phyloP scores from a whole-genome alignment of 2,888 invertebrate genomes.

The Lasioglossum morio region DNA sequence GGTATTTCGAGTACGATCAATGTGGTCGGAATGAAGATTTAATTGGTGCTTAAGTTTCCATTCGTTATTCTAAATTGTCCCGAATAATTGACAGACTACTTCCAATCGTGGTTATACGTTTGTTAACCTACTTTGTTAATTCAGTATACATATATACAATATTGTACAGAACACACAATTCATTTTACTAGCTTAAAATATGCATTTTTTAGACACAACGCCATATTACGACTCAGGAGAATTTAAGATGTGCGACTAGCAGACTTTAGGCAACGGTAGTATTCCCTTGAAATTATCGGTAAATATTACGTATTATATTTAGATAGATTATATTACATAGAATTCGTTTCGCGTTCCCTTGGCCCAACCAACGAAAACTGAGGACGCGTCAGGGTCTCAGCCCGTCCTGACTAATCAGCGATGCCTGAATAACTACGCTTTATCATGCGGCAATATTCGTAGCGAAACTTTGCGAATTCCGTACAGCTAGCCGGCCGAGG shows the following conservation, averaged over 20 bases:
- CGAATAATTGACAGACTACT: background rate
- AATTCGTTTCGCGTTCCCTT: constrained; percentile 46
- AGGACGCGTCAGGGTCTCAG: constrained; percentile 24
- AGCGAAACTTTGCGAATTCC: constrained; percentile 59
- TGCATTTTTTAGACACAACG: no score
- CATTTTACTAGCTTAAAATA: no score
- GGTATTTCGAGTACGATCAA: background rate
- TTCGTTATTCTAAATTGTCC: background rate
- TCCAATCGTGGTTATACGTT: background rate
- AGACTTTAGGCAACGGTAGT: no score
- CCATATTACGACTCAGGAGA: no score
- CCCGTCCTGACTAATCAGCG: constrained; percentile 62
- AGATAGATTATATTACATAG: background rate
- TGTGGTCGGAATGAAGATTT: background rate
- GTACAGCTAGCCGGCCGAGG: background rate
- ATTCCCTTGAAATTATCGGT: no score
- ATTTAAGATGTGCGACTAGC: no score
- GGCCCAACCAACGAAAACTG: constrained; percentile 15
- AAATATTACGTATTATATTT: no score
- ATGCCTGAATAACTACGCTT: constrained; percentile 47
- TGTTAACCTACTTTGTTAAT: no score
- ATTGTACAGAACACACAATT: no score
- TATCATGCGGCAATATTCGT: constrained; percentile 34
- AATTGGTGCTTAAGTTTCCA: background rate
- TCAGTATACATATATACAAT: no score